phyloP scores from a whole-genome alignment of 2,797 vertebrate genomes.

The Protonibea diacanthus region DNA sequence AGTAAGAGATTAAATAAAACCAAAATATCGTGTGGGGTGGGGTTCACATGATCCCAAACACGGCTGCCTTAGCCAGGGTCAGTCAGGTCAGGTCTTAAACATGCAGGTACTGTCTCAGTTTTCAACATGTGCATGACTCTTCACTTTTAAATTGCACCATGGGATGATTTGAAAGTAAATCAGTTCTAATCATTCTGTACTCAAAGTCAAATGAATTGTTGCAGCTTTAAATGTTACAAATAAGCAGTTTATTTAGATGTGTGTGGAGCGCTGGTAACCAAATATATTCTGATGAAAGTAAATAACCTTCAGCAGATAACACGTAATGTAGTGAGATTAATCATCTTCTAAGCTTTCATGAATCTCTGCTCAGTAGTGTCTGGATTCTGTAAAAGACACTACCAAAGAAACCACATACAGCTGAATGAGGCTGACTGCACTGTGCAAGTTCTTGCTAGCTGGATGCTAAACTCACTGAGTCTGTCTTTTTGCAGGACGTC shows the following conservation, averaged over 20 bases:
- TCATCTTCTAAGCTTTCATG: not conserved
- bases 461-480: not conserved
- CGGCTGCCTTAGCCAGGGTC: not conserved
- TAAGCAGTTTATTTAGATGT: not conserved
- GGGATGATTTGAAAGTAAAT: not conserved
- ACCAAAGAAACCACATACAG: not conserved
- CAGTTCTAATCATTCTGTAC: too few species aligned
- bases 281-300: not conserved
- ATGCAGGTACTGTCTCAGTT: too few species aligned
- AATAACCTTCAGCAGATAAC: not conserved
- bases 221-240: not conserved
- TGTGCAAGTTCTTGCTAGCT: not conserved
- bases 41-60: not conserved
- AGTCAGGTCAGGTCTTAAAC: too few species aligned
- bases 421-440: too few species aligned
- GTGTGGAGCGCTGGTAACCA: not conserved
- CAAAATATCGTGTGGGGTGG: not conserved
- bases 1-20: not conserved
- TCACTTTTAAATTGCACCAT: not conserved
- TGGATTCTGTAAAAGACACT: not conserved
- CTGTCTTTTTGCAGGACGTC: constrained; percentile 86
- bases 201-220: not conserved
- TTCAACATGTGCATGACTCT: too few species aligned
- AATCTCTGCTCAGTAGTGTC: not conserved
- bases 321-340: not conserved